A percentile compares a stretch with the other conserved stretches of the same genome.
Evolutionary conservation across 2,888 invertebrate genomes (phyloP).

Genomic region (Tetanocera ferruginea): DNA sequence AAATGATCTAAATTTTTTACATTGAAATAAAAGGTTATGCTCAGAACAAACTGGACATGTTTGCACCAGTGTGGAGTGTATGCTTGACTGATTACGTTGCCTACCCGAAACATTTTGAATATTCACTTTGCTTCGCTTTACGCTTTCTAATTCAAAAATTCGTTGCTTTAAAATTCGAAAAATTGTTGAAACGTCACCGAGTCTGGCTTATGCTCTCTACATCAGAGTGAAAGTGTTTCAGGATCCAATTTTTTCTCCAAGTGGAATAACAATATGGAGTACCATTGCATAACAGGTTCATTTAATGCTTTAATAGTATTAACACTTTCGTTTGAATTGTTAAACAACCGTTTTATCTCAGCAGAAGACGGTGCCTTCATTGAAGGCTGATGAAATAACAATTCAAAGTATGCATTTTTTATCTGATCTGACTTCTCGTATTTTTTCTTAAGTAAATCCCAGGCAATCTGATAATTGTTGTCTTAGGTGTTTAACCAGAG

Average conservation of each 20-base stretch:
- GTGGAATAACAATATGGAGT: constrained; percentile 22
- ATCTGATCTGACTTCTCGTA: constrained; percentile 39
- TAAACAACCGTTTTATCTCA: constrained; percentile 34
- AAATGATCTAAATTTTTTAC: not conserved
- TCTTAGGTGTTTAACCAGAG: constrained; percentile 37
- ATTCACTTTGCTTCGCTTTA: not conserved
- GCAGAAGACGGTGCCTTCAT: constrained; percentile 14
- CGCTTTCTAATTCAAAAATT: not conserved
- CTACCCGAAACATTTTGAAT: not conserved
- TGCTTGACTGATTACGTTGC: not conserved
- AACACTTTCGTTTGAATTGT: constrained; percentile 27
- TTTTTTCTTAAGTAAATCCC: constrained; percentile 34
- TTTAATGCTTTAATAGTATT: constrained; percentile 23
- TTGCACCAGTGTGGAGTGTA: not conserved
- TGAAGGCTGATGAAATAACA: constrained; percentile 32
- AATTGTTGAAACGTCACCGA: constrained; percentile 8
- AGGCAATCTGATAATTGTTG: constrained; percentile 38
- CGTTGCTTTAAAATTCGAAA: constrained; percentile 31
- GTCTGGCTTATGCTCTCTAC: too few species aligned
- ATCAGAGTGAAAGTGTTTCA: constrained; percentile 18
- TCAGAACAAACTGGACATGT: not conserved
- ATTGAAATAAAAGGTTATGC: too few species aligned
- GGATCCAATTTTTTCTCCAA: constrained; percentile 34
- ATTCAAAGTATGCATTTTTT: constrained; percentile 36
- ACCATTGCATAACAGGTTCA: constrained; percentile 31